Evolutionary conservation across 2,113 vertebrate species (phyloP).

Genomic region (Brachionichthys hirsutus): DNA sequence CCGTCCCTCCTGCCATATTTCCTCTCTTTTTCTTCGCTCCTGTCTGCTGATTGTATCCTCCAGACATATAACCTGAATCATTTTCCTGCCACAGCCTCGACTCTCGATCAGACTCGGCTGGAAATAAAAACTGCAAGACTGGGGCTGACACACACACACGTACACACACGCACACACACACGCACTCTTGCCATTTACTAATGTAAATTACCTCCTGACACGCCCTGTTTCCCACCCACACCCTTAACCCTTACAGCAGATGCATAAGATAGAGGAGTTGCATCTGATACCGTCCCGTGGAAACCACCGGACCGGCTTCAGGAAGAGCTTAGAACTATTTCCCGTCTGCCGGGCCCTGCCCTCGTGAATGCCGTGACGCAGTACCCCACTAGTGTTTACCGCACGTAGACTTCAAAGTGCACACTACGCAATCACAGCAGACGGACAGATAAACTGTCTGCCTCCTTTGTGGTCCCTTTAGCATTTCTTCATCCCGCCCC

Average conservation of each 20-base stretch:
- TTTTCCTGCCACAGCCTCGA: conserved; percentile 5
- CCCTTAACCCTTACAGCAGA: conserved; percentile 55
- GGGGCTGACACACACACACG: conserved; percentile 19
- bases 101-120: conserved; percentile 24
- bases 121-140: conserved; percentile 48
- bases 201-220: conserved; percentile 1
- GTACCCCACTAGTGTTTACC: conserved; percentile 59
- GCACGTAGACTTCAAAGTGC: conserved; percentile 67
- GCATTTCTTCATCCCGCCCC: conserved; percentile 20
- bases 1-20: neutral
- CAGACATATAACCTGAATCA: conserved; percentile 27
- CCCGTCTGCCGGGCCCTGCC: conserved; percentile 53
- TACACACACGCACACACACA: no score
- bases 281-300: conserved; percentile 60
- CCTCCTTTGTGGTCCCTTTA: conserved; percentile 55
- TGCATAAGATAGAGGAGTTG: conserved; percentile 57
- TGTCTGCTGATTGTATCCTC: conserved; percentile 21
- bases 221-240: conserved; percentile 41
- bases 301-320: conserved; percentile 43
- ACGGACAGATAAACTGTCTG: conserved; percentile 72
- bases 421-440: conserved; percentile 59
- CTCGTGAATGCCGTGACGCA: conserved; percentile 44
- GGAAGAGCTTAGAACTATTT: conserved; percentile 53
- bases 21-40: neutral
- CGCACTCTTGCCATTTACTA: neutral